These are phyloP conservation scores for Bombyx mori DNA, from an alignment of 1,140 invertebrate genomes.

Conservation along the genomic window ASM3026992v2 NC_085122.1:8098501-8099000, in stretches of 20 bases:
- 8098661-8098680: neutral
- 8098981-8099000: slow-evolving; percentile 71
- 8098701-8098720: no score
- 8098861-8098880: slow-evolving; percentile 59
- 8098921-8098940: slow-evolving; percentile 35
- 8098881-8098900: slow-evolving; percentile 50
- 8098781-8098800: no score
- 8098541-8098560: slow-evolving; percentile 74
- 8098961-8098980: slow-evolving; percentile 72
- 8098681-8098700: no score
- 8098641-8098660: slow-evolving; percentile 30
- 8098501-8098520: slow-evolving; percentile 64
- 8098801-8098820: no score
- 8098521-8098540: slow-evolving; percentile 73
- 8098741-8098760: no score
- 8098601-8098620: slow-evolving; percentile 71
- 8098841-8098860: slow-evolving; percentile 37
- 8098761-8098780: no score
- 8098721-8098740: no score
- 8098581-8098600: slow-evolving; percentile 47
- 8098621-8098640: slow-evolving; percentile 72
- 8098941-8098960: slow-evolving; percentile 56
- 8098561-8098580: slow-evolving; percentile 76
- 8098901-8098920: slow-evolving; percentile 24
- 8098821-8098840: neutral